Base-by-base conservation (phyloP, 2,113 vertebrate species). In the Camelus dromedarius region DNA sequence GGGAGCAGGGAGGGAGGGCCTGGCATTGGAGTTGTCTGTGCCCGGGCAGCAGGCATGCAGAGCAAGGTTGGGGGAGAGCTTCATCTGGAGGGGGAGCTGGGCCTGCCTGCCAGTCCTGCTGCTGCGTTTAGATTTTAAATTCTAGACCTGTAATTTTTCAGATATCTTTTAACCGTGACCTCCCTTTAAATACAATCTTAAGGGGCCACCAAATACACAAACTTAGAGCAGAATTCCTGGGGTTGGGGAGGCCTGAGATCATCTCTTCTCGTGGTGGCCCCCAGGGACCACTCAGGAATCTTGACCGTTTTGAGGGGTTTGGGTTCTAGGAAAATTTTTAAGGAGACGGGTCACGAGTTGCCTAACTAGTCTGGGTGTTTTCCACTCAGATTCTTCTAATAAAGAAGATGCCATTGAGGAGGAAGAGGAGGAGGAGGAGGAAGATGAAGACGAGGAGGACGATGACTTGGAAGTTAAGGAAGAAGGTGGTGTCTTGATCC, bases 401-500 rank as follows among this genome's bases (percentile, higher is more conserved):
- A 97, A 97, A 85, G 97, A 97, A n/a, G 93, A 96, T 69, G 54
- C 95, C 42, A 0, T 97, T 0, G 96, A 97, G 18, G 97, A 97
- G 0, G 97, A 97, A 0, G 99, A 98, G 0, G 98, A 98, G 0
- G 98, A 98, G 0, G 98, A 98, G 0, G 99, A 99, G 0, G 99
- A 99, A 0, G 99, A 99, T 0, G 99, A 98, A 0, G 98, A 98
- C 0, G 98, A 99, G 0, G 99, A 99, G 0, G 98, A 98, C 0
- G 98, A 99, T 0, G 98, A 98, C 95, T 98, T 98, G 7, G 99
- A 99, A 97, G 99, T 99, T 77, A 99, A 99, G 97, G 99, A 99
- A n/a, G 99, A 99, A 97, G 99, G 99, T 0, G 99, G 99, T 0
- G 99, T 99, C 19, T 97, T 99, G 72, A 93, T 99, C 85, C 97